Evolutionary conservation across 2,113 vertebrate species (phyloP), one percentile per base, ranked within the genome.

Genomic region (Nothocercus nigrocapillus): DNA sequence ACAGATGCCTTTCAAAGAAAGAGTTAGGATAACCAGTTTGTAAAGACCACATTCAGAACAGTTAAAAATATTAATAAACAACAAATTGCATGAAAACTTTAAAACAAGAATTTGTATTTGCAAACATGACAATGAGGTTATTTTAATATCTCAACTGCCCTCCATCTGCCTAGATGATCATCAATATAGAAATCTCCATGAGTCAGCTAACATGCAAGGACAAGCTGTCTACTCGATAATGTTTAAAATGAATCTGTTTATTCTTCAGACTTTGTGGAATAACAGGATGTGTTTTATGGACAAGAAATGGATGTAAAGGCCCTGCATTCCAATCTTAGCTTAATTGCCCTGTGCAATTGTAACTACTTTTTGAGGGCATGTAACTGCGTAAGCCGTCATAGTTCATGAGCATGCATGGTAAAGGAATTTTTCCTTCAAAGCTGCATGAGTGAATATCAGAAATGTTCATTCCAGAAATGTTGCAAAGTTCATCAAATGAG

Each of bases 151-250:
- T 95, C 89, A 70, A 63, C 79, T 79, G 75, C 80, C 66, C 74
- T 90, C 91, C 84, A 82, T 86, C 94, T 94, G n/a, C 64, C 62
- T 88, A 67, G 85, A 90, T 82, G 90, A 88, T 94, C 85, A 79
- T 11, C 85, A 82, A 93, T 95, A 95, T 2, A 95, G 91, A 94
- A 96, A 85, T 91, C 82, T 82, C 93, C 96, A 94, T 88, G 95
- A 94, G 62, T 94, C 93, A 93, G 76, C 47, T 94, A 96, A 96
- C 58, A 63, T 32, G 83, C 88, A 95, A 64, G 82, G 93, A 95
- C 93, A 96, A 92, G 76, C 82, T 93, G 92, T 88, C 92, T 83
- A 69, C 72, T 64, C 88, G 51, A 78, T 76, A 94, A 91, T 11
- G 7, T 91, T 88, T 91, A 3, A 81, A 94, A 94, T 88, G 76